Conservation (phyloP, 2,113 vertebrate genomes). For the Philantomba maxwellii region DNA sequence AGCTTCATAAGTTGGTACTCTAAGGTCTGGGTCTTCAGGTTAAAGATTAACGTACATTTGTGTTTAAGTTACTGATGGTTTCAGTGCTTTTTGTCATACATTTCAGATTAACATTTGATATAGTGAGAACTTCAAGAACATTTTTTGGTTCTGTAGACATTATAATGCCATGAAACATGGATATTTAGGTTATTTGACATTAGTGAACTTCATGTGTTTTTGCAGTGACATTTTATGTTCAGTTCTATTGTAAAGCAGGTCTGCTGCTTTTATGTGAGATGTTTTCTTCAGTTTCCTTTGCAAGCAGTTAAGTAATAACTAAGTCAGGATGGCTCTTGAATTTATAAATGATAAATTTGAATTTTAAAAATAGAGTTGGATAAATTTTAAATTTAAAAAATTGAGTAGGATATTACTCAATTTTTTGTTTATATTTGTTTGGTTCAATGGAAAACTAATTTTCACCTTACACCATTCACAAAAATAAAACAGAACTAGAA, state of each 20-base stretch:
- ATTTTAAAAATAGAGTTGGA: slow-evolving; percentile 27
- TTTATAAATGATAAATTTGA: slow-evolving; percentile 41
- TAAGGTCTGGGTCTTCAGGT: neutral
- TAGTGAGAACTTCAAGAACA: neutral
- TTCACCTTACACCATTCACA: neutral
- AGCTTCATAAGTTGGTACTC: neutral
- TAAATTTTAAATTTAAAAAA: slow-evolving; percentile 32
- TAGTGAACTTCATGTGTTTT: slow-evolving; percentile 17
- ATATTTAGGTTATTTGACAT: slow-evolving; percentile 16
- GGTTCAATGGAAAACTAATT: neutral
- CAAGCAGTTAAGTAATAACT: neutral
- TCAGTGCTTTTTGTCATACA: neutral
- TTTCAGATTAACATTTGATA: slow-evolving; percentile 2
- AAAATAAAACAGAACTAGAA: slow-evolving; percentile 1
- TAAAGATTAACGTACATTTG: neutral
- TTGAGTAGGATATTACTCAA: neutral
- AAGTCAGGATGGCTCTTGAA: slow-evolving; percentile 11
- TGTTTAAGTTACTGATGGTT: neutral
- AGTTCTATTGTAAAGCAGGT: slow-evolving; percentile 17
- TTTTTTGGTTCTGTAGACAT: slow-evolving; percentile 17
- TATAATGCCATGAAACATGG: neutral
- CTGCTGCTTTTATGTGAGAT: neutral
- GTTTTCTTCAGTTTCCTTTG: slow-evolving; percentile 5
- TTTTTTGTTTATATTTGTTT: neutral
- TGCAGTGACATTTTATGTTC: neutral